Evolutionary conservation across 2,888 invertebrate species (phyloP), one percentile per base, ranked within the genome.

Genomic region (Orthosia cruda): DNA sequence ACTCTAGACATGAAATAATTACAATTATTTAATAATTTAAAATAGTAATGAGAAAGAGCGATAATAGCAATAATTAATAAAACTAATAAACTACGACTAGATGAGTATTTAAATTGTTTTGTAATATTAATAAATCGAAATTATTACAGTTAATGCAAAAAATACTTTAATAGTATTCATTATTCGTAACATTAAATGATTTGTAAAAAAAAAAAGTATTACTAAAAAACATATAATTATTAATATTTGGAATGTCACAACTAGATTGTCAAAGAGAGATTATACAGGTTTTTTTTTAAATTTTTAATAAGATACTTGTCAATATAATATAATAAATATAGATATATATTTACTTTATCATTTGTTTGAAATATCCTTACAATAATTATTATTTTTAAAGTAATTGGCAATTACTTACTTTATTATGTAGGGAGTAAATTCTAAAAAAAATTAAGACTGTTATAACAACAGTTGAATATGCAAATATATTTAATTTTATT

Each of bases 41-140:
- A 50, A 80, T 61, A 63, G n/a, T 54, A 50, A 47, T 65, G 63
- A 81, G 61, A 87, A 59, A 72, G 66, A 81, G 73, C 65, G 54
- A 68, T 58, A 71, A 71, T 1, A 65, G 32, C 45, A 49, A 55
- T 47, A 26, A 54, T 40, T n/a, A 47, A 55, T 18, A 47, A 55
- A 72, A 47, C 20, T 50, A 61, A 64, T 3, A 45, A 59, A 13
- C 54, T 69, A 77, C 76, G 72, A 84, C 62, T 83, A 86, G 54
- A 72, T 81, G 86, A 86, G 86, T 86, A 86, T 86, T 87, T 26
- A 15, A 50, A 47, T 32, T 57, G 20, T 63, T 23, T 52, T 58
- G n/a, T 61, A 52, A 62, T 58, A 63, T 49, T 49, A 52, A 13
- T 23, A 45, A 63, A 16, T 23, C 4, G 18, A 47, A 20, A 71